Conservation (phyloP, 2,797 vertebrate genomes). For the Lacerta viridis region DNA sequence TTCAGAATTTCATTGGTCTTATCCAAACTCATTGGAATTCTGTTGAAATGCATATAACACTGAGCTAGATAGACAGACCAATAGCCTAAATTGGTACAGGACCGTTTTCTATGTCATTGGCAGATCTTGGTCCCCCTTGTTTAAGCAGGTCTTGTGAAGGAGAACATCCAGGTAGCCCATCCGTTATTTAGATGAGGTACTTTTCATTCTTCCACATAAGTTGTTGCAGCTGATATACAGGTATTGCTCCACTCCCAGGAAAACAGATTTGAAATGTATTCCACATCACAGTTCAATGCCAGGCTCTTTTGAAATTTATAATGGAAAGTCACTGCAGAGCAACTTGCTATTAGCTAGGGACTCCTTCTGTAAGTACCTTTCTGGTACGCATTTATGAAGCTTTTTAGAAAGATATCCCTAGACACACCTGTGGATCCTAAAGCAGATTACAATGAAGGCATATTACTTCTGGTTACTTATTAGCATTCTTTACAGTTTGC, state of each 20-base stretch:
- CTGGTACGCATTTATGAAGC: slow-evolving; percentile 38
- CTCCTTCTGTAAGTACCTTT: slow-evolving; percentile 39
- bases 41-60: not conserved
- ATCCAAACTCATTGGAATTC: not conserved
- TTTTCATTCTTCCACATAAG: not conserved
- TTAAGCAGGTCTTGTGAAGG: not conserved
- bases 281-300: not conserved
- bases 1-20: not conserved
- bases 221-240: not conserved
- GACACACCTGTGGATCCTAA: slow-evolving; percentile 15
- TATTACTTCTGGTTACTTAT: slow-evolving; percentile 50
- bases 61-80: not conserved
- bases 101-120: not conserved
- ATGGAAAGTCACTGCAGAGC: not conserved
- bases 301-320: slow-evolving; percentile 45
- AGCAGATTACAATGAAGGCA: not conserved
- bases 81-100: not conserved
- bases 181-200: not conserved
- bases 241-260: not conserved
- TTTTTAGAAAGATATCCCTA: slow-evolving; percentile 46
- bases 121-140: not conserved
- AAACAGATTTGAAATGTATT: slow-evolving; percentile 26
- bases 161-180: not conserved
- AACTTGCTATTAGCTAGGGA: slow-evolving; percentile 32
- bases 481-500: slow-evolving; percentile 48